Conservation (phyloP, 2,888 invertebrate species). For the Platerodrilus igneus region DNA sequence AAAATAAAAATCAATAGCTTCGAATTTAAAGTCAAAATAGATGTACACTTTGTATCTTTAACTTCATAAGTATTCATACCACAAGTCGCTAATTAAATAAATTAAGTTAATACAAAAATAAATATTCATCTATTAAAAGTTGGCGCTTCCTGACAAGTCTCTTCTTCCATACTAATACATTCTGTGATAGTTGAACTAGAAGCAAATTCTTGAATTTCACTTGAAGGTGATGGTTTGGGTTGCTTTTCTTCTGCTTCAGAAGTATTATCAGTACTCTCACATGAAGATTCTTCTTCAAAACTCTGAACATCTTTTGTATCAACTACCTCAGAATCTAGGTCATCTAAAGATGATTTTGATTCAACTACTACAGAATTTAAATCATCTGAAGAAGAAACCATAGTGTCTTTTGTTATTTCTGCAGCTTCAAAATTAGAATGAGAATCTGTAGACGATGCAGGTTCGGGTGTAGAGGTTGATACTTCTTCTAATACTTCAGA, state of each 20-base stretch:
- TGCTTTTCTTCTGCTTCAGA: conserved; percentile 26
- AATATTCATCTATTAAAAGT: conserved; percentile 8
- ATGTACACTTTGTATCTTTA: too few relatives aligned
- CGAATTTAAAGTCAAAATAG: too few relatives aligned
- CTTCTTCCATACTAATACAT: conserved; percentile 14
- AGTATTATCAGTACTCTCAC: conserved; percentile 43
- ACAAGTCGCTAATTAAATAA: conserved; percentile 29
- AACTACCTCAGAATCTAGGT: conserved; percentile 30
- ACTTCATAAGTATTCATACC: too few relatives aligned
- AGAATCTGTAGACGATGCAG: too few relatives aligned
- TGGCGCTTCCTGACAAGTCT: conserved; percentile 17
- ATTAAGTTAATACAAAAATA: conserved; percentile 29
- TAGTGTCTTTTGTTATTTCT: conserved; percentile 3
- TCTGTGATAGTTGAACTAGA: conserved; percentile 12
- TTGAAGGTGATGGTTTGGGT: conserved; percentile 5
- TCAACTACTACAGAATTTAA: conserved; percentile 10
- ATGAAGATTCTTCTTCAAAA: conserved; percentile 50
- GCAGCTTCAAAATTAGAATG: too few relatives aligned
- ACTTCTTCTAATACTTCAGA: too few relatives aligned
- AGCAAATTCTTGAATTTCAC: conserved; percentile 10
- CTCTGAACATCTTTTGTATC: conserved; percentile 46
- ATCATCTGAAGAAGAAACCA: conserved; percentile 13
- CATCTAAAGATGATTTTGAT: conserved; percentile 11
- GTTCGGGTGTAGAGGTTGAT: too few relatives aligned
- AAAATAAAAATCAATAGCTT: too few relatives aligned